These are phyloP conservation scores for Halictus rubicundus DNA, from an alignment of 1,140 invertebrate species.

Conservation along the genomic window DNA sequence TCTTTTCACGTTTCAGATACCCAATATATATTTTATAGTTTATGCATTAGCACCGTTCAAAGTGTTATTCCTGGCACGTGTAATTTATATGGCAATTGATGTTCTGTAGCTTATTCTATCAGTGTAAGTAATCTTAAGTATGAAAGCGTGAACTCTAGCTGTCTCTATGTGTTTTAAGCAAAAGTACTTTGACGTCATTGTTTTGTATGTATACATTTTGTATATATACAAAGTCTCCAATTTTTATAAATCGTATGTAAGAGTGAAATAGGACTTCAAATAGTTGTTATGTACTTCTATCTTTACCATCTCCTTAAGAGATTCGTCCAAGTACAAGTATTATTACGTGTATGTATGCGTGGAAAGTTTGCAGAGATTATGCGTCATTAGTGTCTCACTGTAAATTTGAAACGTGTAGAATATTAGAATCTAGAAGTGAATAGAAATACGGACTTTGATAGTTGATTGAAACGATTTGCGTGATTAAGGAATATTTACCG, in stretches of 20 bases:
- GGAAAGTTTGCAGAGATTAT: constrained; percentile 47
- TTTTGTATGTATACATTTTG: constrained; percentile 29
- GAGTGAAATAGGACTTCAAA: constrained; percentile 7
- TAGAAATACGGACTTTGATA: constrained; percentile 30
- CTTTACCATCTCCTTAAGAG: constrained; percentile 6
- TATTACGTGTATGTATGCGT: constrained; percentile 33
- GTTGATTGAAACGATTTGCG: constrained; percentile 35
- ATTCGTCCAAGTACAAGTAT: constrained; percentile 12
- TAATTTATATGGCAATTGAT: constrained; percentile 66
- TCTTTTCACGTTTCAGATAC: constrained; percentile 72
- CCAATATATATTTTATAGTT: constrained; percentile 71
- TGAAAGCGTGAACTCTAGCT: constrained; percentile 44
- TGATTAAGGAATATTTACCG: constrained; percentile 65
- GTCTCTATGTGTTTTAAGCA: neutral
- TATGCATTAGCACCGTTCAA: constrained; percentile 67
- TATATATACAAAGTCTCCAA: neutral
- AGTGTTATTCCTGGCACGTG: constrained; percentile 72
- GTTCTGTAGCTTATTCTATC: constrained; percentile 63
- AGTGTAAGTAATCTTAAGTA: constrained; percentile 68
- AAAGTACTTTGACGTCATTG: constrained; percentile 6
- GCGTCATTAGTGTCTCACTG: neutral
- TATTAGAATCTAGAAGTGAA: constrained; percentile 14
- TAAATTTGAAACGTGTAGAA: constrained; percentile 19
- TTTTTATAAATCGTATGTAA: neutral
- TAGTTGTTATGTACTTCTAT: constrained; percentile 3